A percentile compares a stretch with the other conserved stretches of the same genome.
Conservation (phyloP, 2,797 vertebrate species). For the Falco novaeseelandiae region DNA sequence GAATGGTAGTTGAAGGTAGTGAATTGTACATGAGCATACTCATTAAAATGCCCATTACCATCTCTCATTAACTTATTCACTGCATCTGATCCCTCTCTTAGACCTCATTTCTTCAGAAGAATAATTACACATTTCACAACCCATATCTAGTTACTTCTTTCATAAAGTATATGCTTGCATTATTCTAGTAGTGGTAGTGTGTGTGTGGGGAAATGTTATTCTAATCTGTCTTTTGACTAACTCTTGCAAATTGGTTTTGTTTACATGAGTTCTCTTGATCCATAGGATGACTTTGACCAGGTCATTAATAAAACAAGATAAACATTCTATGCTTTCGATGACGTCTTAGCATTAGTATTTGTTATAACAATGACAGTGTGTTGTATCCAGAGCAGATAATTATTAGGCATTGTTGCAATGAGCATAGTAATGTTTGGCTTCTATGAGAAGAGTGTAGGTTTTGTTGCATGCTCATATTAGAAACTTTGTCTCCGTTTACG, state of each 20-base stretch:
- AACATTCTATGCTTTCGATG: background rate
- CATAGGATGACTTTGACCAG: background rate
- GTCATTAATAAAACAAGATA: background rate
- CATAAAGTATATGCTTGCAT: background rate
- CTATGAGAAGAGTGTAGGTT: background rate
- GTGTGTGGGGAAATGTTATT: background rate
- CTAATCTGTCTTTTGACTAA: background rate
- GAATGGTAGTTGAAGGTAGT: background rate
- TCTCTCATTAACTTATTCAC: background rate
- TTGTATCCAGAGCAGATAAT: background rate
- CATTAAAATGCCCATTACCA: background rate
- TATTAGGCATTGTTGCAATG: background rate
- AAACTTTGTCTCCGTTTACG: background rate
- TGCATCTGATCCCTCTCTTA: background rate
- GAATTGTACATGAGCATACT: background rate
- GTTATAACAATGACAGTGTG: background rate
- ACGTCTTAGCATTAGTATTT: background rate
- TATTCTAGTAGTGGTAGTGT: background rate
- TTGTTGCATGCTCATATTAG: background rate
- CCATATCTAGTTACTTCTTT: background rate
- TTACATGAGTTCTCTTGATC: background rate
- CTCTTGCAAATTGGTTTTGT: background rate
- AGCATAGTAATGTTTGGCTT: background rate
- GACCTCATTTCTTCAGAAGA: background rate
- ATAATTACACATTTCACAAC: background rate